phyloP scores from a whole-genome alignment of 2,797 vertebrate species.

The Sebastes melanostomus region DNA sequence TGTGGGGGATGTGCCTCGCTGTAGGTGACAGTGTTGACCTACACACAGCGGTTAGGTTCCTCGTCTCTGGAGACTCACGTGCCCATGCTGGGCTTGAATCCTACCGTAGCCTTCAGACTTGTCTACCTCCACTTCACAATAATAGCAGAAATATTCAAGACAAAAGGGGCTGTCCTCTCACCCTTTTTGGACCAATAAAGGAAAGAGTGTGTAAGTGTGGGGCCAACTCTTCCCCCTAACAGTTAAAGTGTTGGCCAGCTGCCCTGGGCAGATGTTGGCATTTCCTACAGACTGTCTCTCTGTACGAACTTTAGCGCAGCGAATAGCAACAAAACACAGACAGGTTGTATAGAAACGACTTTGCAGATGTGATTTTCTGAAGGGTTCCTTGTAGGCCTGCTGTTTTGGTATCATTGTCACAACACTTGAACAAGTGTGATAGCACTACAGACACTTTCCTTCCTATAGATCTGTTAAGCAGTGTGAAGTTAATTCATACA shows the following conservation, averaged over 20 bases:
- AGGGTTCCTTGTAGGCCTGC: conserved; percentile 20
- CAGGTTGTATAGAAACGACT: conserved; percentile 31
- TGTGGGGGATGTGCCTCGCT: not conserved
- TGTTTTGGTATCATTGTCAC: conserved; percentile 13
- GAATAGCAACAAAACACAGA: conserved; percentile 37
- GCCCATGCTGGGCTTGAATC: conserved; percentile 27
- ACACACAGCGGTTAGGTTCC: conserved; percentile 17
- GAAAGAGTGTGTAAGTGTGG: conserved; percentile 12
- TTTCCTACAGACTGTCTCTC: conserved; percentile 57
- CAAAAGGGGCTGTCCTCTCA: conserved; percentile 27
- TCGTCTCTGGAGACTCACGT: conserved; percentile 23
- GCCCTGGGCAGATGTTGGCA: conserved; percentile 67
- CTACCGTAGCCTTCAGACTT: conserved; percentile 7
- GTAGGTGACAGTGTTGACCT: conserved; percentile 37
- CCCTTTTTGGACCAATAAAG: conserved; percentile 22
- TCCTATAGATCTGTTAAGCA: conserved; percentile 22
- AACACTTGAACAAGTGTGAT: conserved; percentile 8
- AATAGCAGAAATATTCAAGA: conserved; percentile 11
- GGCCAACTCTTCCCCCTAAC: conserved; percentile 32
- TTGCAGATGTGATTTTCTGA: conserved; percentile 54
- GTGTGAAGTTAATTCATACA: conserved; percentile 26
- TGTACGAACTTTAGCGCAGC: conserved; percentile 52
- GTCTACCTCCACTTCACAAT: conserved; percentile 19
- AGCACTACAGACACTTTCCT: conserved; percentile 12
- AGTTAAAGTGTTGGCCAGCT: conserved; percentile 54